Conservation (phyloP, 2,113 vertebrate species). For the Rhabdornis inornatus region DNA sequence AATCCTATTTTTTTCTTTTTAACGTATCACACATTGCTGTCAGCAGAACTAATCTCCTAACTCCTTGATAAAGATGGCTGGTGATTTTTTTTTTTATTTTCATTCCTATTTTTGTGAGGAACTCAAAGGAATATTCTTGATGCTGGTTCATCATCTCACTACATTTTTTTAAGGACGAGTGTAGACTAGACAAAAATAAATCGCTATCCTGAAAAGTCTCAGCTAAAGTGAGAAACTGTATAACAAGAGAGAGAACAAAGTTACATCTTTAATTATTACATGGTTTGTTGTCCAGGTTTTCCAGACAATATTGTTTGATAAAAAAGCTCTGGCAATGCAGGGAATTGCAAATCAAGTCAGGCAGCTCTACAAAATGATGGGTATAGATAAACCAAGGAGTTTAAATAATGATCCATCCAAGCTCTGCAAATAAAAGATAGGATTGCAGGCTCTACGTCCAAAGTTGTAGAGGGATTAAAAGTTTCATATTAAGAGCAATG, state of each 20-base stretch:
- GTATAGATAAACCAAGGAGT: background rate
- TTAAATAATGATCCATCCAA: accelerated
- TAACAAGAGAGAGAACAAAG: background rate
- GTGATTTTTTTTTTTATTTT: background rate
- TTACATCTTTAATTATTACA: background rate
- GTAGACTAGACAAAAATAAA: background rate
- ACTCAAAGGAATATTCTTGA: background rate
- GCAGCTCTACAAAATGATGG: background rate
- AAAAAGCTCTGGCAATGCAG: background rate
- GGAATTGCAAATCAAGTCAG: background rate
- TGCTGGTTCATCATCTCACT: background rate
- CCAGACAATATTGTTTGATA: background rate
- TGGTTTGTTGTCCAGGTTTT: background rate
- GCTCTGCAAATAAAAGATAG: background rate
- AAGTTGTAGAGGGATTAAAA: background rate
- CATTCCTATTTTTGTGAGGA: background rate
- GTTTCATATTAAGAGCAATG: background rate
- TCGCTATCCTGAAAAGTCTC: background rate
- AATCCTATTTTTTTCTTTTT: background rate
- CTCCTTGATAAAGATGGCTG: background rate
- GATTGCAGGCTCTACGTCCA: background rate
- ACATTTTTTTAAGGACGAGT: background rate
- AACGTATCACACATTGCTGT: background rate
- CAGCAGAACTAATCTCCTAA: background rate
- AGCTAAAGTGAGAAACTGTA: background rate